Base-by-base conservation (phyloP, 2,113 vertebrate species). In the Excalfactoria chinensis region DNA sequence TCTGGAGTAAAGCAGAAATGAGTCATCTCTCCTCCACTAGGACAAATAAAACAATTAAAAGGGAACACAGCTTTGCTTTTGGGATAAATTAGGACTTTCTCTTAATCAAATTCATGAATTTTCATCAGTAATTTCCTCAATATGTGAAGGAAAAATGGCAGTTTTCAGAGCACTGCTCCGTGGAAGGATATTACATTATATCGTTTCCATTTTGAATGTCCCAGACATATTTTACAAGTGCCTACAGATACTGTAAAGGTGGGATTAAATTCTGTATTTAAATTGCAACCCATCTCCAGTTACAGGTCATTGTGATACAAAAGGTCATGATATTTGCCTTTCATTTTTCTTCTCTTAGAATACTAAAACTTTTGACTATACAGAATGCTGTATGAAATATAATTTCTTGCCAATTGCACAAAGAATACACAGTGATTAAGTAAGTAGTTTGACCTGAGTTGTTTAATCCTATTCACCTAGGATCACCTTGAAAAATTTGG, bases 391-490 rank as follows among this genome's bases (percentile, higher is more conserved):
- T 58, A 88, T 89, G 84, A 96, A 96, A 94, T 84, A 93, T 88
- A 93, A 95, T 95, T 94, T 92, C 88, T 88, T 85, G 59, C 62
- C 93, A 96, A 93, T 72, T 95, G 79, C 79, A 84, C 70, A 73
- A 95, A 93, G 92, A 97, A 96, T 95, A 93, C 86, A 93, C 91
- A 95, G 69, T 93, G 93, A 95, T 96, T 97, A 95, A 95, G 92
- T 91, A 93, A 90, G 89, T 93, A 95, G 89, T 88, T 86, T 95
- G 93, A 96, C 93, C 93, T 16, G 75, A 88, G 85, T 92, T 96
- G 62, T 96, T 96, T 97, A 95, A 97, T 96, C 92, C 83, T 91
- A 91, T 95, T 94, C 95, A 92, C 90, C 86, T 89, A 94, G 60
- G 75, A 93, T 94, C 94, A 94, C 89, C 94, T 96, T 95, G 86